Conservation (phyloP, 1,140 invertebrate genomes). For the Drosophila prosaltans region DNA sequence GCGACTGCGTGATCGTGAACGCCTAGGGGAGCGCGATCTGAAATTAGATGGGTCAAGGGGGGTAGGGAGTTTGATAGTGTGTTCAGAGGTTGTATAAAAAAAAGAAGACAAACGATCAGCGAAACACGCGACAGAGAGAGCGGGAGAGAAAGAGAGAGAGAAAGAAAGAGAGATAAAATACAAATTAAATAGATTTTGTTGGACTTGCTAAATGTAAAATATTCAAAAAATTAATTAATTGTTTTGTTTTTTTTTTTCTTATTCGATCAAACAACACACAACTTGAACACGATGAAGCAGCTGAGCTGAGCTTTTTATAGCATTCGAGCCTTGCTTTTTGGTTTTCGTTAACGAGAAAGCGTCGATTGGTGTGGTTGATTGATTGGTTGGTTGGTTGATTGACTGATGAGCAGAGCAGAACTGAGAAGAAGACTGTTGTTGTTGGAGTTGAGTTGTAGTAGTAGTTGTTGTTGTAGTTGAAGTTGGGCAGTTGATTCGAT, state of each 20-base stretch:
- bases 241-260: conserved; percentile 46
- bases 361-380: conserved; percentile 36
- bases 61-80: conserved; percentile 15
- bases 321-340: conserved; percentile 18
- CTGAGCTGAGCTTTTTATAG: conserved; percentile 32
- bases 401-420: conserved; percentile 41
- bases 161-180: conserved; percentile 62
- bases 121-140: conserved; percentile 17
- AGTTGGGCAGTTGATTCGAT: conserved; percentile 50
- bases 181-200: conserved; percentile 71
- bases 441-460: conserved; percentile 26
- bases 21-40: conserved; percentile 84
- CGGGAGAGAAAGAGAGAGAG: conserved; percentile 34
- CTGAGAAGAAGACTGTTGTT: conserved; percentile 41
- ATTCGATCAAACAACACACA: conserved; percentile 53
- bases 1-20: conserved; percentile 84
- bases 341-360: conserved; percentile 53
- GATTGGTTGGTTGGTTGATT: conserved; percentile 31
- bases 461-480: conserved; percentile 46
- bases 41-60: conserved; percentile 63
- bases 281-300: conserved; percentile 34
- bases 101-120: conserved; percentile 13
- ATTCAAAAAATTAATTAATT: conserved; percentile 26
- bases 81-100: conserved; percentile 31
- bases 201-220: conserved; percentile 24